Base-by-base conservation (phyloP, 2,888 invertebrate genomes). In the Mimachlamys varia region DNA sequence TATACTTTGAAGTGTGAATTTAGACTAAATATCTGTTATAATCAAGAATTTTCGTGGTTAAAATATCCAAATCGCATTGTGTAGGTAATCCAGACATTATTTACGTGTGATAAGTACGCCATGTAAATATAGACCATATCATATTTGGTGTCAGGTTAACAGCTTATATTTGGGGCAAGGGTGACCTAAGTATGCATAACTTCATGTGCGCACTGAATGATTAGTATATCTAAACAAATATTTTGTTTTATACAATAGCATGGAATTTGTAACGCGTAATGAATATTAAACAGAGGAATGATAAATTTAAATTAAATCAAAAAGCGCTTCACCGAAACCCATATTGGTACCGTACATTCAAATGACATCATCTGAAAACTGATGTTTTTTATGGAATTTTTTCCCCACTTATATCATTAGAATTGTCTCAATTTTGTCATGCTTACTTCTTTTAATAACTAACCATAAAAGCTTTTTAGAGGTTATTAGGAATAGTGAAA, bases 1-100 rank as follows among this genome's bases (percentile, higher is more conserved):
- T 76, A 76, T 76, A 76, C 76, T 76, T 76, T 76, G 76, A 76
- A 76, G 76, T 76, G 76, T 76, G 76, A 76, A 76, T 76, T 76
- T 76, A 76, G 76, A 76, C 76, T 76, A 76, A 76, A 76, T 76
- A 76, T 76, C 12, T 76, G 76, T 33, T 76, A 76, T 76, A 76
- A 76, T 27, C 76, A 76, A 76, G 76, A 76, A 76, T 76, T 76
- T 76, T 76, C 76, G 76, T 33, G 76, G 76, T 76, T 76, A 76
- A 76, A 76, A 33, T 76, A 33, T 76, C 76, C 76, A 76, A 76
- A 76, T 76, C 76, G 19, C 17, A 76, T 76, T 76, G 76, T 76
- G 19, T 76, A 33, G 27, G 12, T 76, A 76, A 76, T 76, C 76
- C 76, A 27, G 10, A 76, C 27, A 33, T 76, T 4, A 76, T 27